phyloP scores from a whole-genome alignment of 2,888 invertebrate genomes.

The Calliopum simillimum region DNA sequence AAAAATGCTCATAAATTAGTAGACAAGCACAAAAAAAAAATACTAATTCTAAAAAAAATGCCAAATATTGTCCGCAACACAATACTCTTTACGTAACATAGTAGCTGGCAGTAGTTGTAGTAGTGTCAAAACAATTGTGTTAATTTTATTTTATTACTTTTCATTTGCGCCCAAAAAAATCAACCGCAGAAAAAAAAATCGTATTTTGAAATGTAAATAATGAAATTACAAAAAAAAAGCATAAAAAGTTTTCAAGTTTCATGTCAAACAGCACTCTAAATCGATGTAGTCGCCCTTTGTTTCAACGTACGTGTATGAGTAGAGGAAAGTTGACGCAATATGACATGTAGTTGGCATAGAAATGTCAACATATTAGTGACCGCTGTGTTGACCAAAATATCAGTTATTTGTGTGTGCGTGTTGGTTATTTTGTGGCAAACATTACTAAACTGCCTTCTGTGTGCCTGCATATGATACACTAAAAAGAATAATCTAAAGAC shows the following conservation, averaged over 20 bases:
- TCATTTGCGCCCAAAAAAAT: constrained; percentile 48
- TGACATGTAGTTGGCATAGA: not conserved
- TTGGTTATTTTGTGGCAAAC: no score
- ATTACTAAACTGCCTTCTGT: no score
- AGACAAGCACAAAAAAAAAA: no score
- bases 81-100: no score
- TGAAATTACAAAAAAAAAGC: constrained; percentile 19
- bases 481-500: no score
- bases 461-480: no score
- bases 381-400: not conserved
- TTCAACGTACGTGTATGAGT: not conserved
- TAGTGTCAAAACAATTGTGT: constrained; percentile 55
- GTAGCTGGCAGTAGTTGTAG: no score
- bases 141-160: constrained; percentile 62
- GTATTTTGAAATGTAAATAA: not conserved
- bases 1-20: no score
- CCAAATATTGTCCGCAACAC: no score
- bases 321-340: not conserved
- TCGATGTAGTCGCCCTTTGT: not conserved
- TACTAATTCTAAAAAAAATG: no score
- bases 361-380: constrained; percentile 27
- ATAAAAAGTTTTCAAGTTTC: constrained; percentile 22
- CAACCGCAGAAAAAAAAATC: not conserved
- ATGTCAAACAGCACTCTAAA: not conserved
- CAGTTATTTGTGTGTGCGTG: no score